phyloP scores from a whole-genome alignment of 2,113 vertebrate species.

The Gasterosteus nipponicus region DNA sequence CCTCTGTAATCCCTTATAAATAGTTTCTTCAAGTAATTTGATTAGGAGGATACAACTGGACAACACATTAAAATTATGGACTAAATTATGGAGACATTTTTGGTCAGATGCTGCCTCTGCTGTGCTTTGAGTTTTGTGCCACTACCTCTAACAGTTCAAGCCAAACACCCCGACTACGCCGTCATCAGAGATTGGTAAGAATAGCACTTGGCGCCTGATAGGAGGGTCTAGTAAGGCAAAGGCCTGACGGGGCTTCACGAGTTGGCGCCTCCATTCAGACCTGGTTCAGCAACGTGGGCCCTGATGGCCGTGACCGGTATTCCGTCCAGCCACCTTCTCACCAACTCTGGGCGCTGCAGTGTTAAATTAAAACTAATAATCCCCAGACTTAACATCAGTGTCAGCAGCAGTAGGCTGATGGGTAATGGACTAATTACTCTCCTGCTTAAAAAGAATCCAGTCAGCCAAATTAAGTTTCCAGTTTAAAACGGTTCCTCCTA shows the following conservation, averaged over 20 bases:
- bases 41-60: background rate
- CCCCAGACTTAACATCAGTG: slow-evolving; percentile 22
- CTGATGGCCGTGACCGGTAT: background rate
- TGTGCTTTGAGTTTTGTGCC: slow-evolving; percentile 18
- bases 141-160: slow-evolving; percentile 20
- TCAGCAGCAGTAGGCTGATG: slow-evolving; percentile 21
- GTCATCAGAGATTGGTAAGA: slow-evolving; percentile 42
- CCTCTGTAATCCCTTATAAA: background rate
- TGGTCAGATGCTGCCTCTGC: background rate
- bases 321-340: slow-evolving; percentile 24
- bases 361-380: slow-evolving; percentile 34
- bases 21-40: too few relatives aligned
- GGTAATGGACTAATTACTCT: slow-evolving; percentile 10
- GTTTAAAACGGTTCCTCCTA: background rate
- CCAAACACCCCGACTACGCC: slow-evolving; percentile 19
- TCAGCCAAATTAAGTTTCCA: slow-evolving; percentile 2
- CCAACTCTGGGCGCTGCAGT: background rate
- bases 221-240: slow-evolving; percentile 49
- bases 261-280: slow-evolving; percentile 22
- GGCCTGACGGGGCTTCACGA: slow-evolving; percentile 32
- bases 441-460: slow-evolving; percentile 15
- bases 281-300: slow-evolving; percentile 22
- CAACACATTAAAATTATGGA: background rate
- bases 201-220: slow-evolving; percentile 29
- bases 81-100: too few relatives aligned